Percentiles rank a stretch among this genome's conserved stretches.
Evolutionary conservation across 2,888 invertebrate species (phyloP).

Genomic region (Drosophila cognata): DNA sequence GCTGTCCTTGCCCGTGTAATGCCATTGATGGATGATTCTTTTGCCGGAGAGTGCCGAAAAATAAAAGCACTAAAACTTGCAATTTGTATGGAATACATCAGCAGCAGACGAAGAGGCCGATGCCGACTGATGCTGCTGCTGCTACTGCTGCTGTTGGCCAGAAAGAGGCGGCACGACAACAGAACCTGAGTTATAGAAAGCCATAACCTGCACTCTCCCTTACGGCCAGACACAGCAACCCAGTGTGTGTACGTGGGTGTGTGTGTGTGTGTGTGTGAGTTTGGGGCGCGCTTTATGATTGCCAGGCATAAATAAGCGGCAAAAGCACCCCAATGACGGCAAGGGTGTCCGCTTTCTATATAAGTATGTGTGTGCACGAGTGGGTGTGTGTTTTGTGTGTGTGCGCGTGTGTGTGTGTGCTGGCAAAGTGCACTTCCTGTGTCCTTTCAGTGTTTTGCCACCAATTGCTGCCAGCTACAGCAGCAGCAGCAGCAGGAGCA

Average conservation of each 20-base stretch:
- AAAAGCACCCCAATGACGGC: constrained; percentile 75
- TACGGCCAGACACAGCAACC: constrained; percentile 21
- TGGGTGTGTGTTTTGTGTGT: constrained; percentile 22
- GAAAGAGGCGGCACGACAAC: constrained; percentile 66
- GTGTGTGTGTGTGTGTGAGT: constrained; percentile 24
- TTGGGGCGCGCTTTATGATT: constrained; percentile 75
- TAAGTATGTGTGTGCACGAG: background rate
- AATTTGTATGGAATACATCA: constrained; percentile 81
- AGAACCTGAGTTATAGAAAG: constrained; percentile 76
- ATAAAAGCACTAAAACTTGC: constrained; percentile 78
- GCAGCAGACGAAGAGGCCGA: constrained; percentile 46
- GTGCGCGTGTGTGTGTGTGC: constrained; percentile 37
- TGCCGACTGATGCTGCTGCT: constrained; percentile 22
- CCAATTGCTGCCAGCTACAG: constrained; percentile 61
- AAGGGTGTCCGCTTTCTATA: constrained; percentile 51
- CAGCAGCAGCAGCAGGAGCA: constrained; percentile 36
- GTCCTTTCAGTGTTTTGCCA: constrained; percentile 73
- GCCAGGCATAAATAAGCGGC: constrained; percentile 78
- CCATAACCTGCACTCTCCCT: constrained; percentile 78
- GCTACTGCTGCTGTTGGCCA: constrained; percentile 41
- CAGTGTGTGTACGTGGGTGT: background rate
- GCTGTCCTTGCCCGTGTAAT: constrained; percentile 69
- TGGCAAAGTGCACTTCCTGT: constrained; percentile 72
- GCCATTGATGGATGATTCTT: constrained; percentile 82
- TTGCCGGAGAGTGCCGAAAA: constrained; percentile 61